Evolutionary conservation across 2,113 vertebrate species (phyloP), one percentile per base, ranked within the genome.

Genomic region (Indicator maculatus): DNA sequence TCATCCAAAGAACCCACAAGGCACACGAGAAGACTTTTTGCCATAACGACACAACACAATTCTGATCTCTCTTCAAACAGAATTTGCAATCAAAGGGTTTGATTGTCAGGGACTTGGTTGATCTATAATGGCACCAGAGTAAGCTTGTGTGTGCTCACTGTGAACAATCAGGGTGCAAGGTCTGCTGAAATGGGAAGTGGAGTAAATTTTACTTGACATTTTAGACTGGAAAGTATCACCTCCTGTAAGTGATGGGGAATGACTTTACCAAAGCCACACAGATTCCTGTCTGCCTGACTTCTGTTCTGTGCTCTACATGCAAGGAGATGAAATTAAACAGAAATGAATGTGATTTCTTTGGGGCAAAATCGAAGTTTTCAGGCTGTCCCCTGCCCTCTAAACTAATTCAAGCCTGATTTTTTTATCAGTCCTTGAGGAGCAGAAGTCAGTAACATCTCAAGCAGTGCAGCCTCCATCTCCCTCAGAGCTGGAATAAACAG

Each of bases 401-500:
- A 86, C 53, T 41, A 91, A 91, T 78, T 91, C 59, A 11, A 72
- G 53, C 26, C 23, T 59, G 33, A 75, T 73, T 93, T 96, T 93
- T 96, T 97, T 96, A n/a, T 88, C 86, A 78, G 69, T 87, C 84
- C n/a, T 90, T 76, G 78, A 80, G 24, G 69, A 95, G 31, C 77
- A 78, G 28, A 89, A 85, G 61, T 80, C 88, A 92, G 71, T 86
- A 94, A 91, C 63, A 87, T 88, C 82, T 95, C 93, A 85, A 96
- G 71, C 58, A 89, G 58, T 66, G 89, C 84, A 93, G 71, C 21
- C 81, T 90, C 82, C 86, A 83, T 96, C 79, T 96, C 86, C 60
- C 74, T 97, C 85, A 92, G 86, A 96, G 86, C 65, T 93, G 89
- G 79, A 97, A 94, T 83, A 95, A 97, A 81, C 69, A 96, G 66